Evolutionary conservation across 2,113 vertebrate species (phyloP).

Genomic region (Coregonus clupeaformis): DNA sequence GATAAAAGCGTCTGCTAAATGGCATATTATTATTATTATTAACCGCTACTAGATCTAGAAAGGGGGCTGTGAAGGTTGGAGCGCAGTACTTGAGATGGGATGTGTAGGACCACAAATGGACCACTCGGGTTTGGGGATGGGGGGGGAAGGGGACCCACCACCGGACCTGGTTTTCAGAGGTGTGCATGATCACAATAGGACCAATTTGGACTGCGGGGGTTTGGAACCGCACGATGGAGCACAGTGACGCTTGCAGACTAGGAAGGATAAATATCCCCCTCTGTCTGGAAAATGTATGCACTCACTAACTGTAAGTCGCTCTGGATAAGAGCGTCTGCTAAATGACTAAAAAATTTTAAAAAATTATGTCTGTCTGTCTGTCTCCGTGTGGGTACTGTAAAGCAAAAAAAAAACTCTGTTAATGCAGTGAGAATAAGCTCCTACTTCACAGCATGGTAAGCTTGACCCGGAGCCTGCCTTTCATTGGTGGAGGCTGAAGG

Average conservation of each 20-base stretch:
- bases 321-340: too few relatives aligned
- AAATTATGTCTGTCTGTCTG: background rate
- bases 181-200: background rate
- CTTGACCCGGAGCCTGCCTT: conserved; percentile 33
- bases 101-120: conserved; percentile 1
- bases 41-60: background rate
- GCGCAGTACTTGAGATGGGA: background rate
- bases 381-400: conserved; percentile 43
- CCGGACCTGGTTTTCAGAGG: background rate
- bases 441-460: conserved; percentile 34
- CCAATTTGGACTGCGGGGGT: background rate
- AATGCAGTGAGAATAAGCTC: conserved; percentile 53
- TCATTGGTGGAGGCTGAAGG: conserved; percentile 40
- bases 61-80: background rate
- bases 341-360: too few relatives aligned
- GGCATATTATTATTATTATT: too few relatives aligned
- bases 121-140: background rate
- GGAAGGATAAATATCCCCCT: background rate
- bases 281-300: too few relatives aligned
- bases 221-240: background rate
- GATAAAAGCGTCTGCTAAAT: too few relatives aligned
- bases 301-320: too few relatives aligned
- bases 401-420: conserved; percentile 37
- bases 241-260: too few relatives aligned
- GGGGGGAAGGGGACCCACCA: background rate